Evolutionary conservation across 1,140 invertebrate species (phyloP), one percentile per base, ranked within the genome.

Genomic region (Pseudomyrmex cubaensis): DNA sequence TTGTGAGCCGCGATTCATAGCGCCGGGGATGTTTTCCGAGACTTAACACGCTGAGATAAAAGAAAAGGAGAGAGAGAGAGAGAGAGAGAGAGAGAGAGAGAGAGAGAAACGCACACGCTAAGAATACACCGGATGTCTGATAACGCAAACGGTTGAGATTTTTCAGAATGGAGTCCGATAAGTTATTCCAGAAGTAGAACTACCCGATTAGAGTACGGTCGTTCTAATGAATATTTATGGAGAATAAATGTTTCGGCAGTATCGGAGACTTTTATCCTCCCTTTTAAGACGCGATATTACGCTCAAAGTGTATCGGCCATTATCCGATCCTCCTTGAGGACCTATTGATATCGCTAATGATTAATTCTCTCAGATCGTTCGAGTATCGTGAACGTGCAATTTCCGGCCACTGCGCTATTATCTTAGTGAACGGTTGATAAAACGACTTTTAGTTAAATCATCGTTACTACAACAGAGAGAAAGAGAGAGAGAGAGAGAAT

Each of bases 1-100:
- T 12, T 15, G 56, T 56, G 48, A 73, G 66, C 2, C 2, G 48
- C 66, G 59, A 87, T 72, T 87, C 54, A 44, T 77, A 69, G 66
- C 84, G 77, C 35, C 35, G 50, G 62, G 48, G 17, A 48, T 73
- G 22, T 62, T 44, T n/a, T 17, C 57, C 46, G 61, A 56, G 56
- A 64, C 72, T 76, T n/a, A 50, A 48, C 63, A 7, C 52, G 64
- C 10, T 12, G 35, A 44, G 35, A 44, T 66, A 46, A 50, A 35
- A 35, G 35, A 35, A 35, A 35, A 35, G 35, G 3, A 35, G 35
- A 35, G 3, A 35, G 35, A 35, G 5, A 35, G 35, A 35, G 35
- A 35, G 35, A 35, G n/a, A n/a, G n/a, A n/a, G n/a, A n/a, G n/a
- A n/a, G 35, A 35, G 35, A 35, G 35, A 35, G 35, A 4, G 35